Percentiles rank a stretch among this genome's conserved stretches.
phyloP scores from a whole-genome alignment of 1,140 invertebrate species.

The Diabrotica undecimpunctata region DNA sequence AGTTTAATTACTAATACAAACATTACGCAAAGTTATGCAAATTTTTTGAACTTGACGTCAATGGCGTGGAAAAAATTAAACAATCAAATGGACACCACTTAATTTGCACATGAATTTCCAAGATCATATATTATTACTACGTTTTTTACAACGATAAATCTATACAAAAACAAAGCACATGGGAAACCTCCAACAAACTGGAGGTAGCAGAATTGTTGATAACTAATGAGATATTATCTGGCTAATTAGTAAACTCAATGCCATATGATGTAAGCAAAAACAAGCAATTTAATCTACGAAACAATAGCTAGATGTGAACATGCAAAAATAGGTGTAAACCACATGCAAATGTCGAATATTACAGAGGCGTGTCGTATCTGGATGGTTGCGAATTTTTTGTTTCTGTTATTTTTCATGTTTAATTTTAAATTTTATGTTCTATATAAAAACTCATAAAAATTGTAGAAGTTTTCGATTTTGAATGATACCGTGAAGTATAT shows the following conservation, averaged over 20 bases:
- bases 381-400: neutral
- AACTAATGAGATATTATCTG: constrained; percentile 29
- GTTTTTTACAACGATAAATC: neutral
- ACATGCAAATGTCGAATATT: constrained; percentile 26
- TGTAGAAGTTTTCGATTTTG: too few species aligned
- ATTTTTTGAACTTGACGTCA: too few species aligned
- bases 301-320: constrained; percentile 30
- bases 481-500: too few species aligned
- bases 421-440: too few species aligned
- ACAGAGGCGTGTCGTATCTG: constrained; percentile 34
- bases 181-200: constrained; percentile 30
- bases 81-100: neutral
- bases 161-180: constrained; percentile 14
- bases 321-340: constrained; percentile 28
- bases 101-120: neutral
- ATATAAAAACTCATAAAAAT: too few species aligned
- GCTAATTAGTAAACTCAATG: constrained; percentile 40
- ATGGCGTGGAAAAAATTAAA: too few species aligned
- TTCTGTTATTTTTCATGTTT: too few species aligned
- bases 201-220: constrained; percentile 34
- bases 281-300: constrained; percentile 18
- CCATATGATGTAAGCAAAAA: constrained; percentile 39
- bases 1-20: too few species aligned
- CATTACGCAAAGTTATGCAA: too few species aligned
- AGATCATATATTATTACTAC: neutral